phyloP scores from a whole-genome alignment of 1,140 invertebrate species.

The Bombyx mandarina region DNA sequence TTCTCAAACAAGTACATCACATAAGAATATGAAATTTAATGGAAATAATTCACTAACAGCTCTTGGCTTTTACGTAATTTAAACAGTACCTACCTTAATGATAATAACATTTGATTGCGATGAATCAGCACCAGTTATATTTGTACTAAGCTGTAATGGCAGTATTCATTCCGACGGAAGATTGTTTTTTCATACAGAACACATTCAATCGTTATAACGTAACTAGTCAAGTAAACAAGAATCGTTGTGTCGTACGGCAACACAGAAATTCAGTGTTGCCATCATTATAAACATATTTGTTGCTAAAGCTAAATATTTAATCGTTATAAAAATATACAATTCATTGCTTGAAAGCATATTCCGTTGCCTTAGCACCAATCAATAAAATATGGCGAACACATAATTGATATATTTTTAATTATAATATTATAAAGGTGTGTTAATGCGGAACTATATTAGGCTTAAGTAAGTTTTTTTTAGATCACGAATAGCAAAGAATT shows the following conservation, averaged over 20 bases:
- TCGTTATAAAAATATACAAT: not conserved
- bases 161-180: slow-evolving; percentile 19
- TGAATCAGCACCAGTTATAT: slow-evolving; percentile 22
- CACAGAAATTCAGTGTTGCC: not conserved
- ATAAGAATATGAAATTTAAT: too few species aligned
- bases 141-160: slow-evolving; percentile 28
- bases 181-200: slow-evolving; percentile 15
- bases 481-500: too few species aligned
- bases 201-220: slow-evolving; percentile 10
- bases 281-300: not conserved
- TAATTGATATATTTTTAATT: too few species aligned
- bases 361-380: too few species aligned
- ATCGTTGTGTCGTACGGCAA: not conserved
- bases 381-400: too few species aligned
- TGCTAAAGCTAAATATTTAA: not conserved
- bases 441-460: too few species aligned
- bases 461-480: too few species aligned
- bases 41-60: too few species aligned
- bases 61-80: too few species aligned
- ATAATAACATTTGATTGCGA: not conserved
- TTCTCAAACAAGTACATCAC: too few species aligned
- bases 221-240: not conserved
- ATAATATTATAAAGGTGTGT: too few species aligned
- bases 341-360: not conserved
- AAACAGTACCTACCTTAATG: too few species aligned